These are phyloP conservation scores for Mastacembelus armatus DNA, from an alignment of 2,797 vertebrate species.

Conservation along the genomic window DNA sequence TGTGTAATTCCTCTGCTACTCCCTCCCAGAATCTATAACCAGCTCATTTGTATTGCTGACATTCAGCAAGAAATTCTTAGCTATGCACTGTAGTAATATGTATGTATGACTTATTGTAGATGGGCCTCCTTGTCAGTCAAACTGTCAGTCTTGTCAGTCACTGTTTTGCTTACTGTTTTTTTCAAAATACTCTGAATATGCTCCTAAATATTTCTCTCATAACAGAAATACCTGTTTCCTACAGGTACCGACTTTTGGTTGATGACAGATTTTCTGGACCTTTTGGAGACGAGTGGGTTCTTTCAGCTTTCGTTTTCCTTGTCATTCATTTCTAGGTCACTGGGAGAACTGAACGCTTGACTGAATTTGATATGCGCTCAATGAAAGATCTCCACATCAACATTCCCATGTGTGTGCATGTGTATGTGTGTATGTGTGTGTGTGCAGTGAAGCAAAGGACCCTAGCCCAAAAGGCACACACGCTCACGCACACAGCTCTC, in stretches of 20 bases:
- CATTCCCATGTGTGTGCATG: slow-evolving; percentile 36
- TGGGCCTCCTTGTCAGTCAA: no score
- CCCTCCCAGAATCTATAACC: background rate
- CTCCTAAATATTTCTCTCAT: no score
- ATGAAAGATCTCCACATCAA: slow-evolving; percentile 63
- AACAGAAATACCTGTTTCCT: slow-evolving; percentile 6
- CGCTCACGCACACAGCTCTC: background rate
- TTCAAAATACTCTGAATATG: no score
- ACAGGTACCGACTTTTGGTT: background rate
- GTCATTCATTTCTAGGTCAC: slow-evolving; percentile 83
- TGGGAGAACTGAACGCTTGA: slow-evolving; percentile 74
- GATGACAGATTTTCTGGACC: slow-evolving; percentile 41
- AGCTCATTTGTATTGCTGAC: background rate
- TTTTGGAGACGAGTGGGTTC: slow-evolving; percentile 27
- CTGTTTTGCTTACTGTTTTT: no score
- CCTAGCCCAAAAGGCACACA: slow-evolving; percentile 38
- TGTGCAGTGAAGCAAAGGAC: slow-evolving; percentile 53
- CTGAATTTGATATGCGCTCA: slow-evolving; percentile 72
- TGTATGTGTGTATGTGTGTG: slow-evolving; percentile 10
- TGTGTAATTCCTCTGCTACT: background rate
- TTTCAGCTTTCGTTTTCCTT: slow-evolving; percentile 64
- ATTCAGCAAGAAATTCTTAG: background rate
- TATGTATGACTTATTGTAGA: no score
- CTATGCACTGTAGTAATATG: no score
- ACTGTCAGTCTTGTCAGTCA: no score